Evolutionary conservation across 2,113 vertebrate genomes (phyloP), one percentile per base, ranked within the genome.

Genomic region (Tonatia bakeri): DNA sequence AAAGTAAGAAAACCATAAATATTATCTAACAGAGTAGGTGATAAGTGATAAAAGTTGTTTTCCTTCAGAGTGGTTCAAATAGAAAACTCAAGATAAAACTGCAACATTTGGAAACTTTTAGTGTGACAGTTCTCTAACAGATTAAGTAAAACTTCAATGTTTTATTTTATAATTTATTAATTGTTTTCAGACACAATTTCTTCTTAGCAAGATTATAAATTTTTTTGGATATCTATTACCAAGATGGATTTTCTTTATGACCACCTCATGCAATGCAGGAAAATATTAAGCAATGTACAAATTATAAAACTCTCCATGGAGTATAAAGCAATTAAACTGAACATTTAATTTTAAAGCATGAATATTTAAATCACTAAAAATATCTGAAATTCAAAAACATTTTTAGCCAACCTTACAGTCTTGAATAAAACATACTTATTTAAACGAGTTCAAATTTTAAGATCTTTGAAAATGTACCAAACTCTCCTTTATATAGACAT

Each of bases 341-440:
- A 83, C 38, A 73, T 95, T 94, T 95, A 77, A 93, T 91, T 96
- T 88, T 79, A 72, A 87, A 67, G 38, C 33, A 96, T 92, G 69
- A 94, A 96, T 93, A 91, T 82, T 92, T 86, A 94, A 95, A 43
- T 70, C 47, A 67, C 28, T 95, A 95, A 93, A 95, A 95, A 91
- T 96, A 95, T 52, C 73, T 81, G 17, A 22, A 15, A 64, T 76
- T 43, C 16, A 59, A 82, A 77, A 83, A 84, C 5, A 85, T 43
- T 92, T 97, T 95, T 15, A 75, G 9, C n/a, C 22, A 89, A 85
- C 24, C 12, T 82, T 45, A 73, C 10, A 87, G 40, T 79, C 26
- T 92, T 47, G 64, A 94, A 61, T 94, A 83, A 95, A 96, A 81
- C 65, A 59, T 16, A 77, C 14, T 40, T 96, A 70, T 45, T 93